A percentile compares a stretch with the other conserved stretches of the same genome.
phyloP scores from a whole-genome alignment of 2,888 invertebrate species.

The Leptothorax acervorum region DNA sequence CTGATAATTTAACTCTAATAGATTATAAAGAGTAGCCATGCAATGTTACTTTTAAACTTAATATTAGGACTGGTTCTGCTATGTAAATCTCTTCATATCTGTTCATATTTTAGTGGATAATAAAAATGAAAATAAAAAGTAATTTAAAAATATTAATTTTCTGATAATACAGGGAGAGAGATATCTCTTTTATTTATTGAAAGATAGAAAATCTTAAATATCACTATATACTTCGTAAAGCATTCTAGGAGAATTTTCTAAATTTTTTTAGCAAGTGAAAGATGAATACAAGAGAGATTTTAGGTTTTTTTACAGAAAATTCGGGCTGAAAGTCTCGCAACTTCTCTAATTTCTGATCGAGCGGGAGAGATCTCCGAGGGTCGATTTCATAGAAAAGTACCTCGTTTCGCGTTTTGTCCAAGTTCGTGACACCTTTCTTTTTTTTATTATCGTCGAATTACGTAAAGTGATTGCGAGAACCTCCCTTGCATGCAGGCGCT shows the following conservation, averaged over 20 bases:
- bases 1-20: neutral
- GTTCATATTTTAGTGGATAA: neutral
- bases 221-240: neutral
- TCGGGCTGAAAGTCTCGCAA: constrained; percentile 18
- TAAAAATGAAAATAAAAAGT: neutral
- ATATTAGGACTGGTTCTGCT: neutral
- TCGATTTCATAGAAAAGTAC: constrained; percentile 46
- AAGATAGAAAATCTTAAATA: neutral
- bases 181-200: neutral
- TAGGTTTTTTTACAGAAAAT: constrained; percentile 35
- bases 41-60: neutral
- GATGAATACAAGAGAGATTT: constrained; percentile 7
- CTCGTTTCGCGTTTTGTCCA: constrained; percentile 15
- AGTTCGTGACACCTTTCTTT: constrained; percentile 19
- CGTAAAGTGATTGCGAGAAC: constrained; percentile 52
- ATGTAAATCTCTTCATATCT: neutral
- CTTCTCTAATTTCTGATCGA: constrained; percentile 49
- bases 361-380: constrained; percentile 19
- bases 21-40: neutral
- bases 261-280: neutral
- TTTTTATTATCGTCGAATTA: constrained; percentile 49
- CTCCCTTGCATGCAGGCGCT: constrained; percentile 14
- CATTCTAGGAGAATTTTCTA: neutral
- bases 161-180: neutral
- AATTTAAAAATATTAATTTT: neutral